Evolutionary conservation across 2,113 vertebrate genomes (phyloP), one percentile per base, ranked within the genome.

Genomic region (Cacatua alba): DNA sequence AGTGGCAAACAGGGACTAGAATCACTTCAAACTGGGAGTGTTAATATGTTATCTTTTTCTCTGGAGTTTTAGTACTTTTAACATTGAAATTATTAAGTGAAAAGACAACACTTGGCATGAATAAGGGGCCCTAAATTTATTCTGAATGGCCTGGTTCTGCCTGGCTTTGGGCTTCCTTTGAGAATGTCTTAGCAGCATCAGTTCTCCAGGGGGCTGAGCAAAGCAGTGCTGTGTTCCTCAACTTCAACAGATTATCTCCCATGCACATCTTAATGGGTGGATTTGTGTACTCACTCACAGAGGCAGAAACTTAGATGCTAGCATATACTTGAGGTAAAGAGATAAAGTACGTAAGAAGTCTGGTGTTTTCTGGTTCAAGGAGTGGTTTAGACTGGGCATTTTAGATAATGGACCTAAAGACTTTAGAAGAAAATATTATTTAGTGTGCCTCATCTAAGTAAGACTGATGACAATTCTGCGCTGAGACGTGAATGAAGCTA

Each of bases 211-310:
- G 2, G 13, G 35, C 3, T 17, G 16, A 74, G 78, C 43, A 52
- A 55, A 41, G 86, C 53, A 44, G 5, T 25, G 18, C 53, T 64
- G 25, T 68, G 29, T 41, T 63, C 29, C 37, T 59, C 19, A 19
- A 3, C 37, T 37, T 19, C 62, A 82, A 51, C 18, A 51, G 62
- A 21, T 23, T n/a, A 2, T 64, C 29, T 65, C 21, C 17, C 19
- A 3, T 4, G n/a, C 26, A 19, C 19, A 8, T 18, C 39, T 35
- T 28, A 25, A 7, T 7, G n/a, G 37, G 23, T 59, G 31, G 62
- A 13, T 79, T 8, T 69, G 53, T 29, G 49, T 43, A 51, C 14
- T 11, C 0, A 51, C 14, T 11, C 0, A 0, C 17, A 17, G 60
- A 57, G n/a, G 28, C n/a, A 59, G 72, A 63, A 80, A 41, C 39